Percentiles rank a stretch among this genome's conserved stretches.
phyloP scores from a whole-genome alignment of 2,888 invertebrate species.

The Athrips mouffetella region DNA sequence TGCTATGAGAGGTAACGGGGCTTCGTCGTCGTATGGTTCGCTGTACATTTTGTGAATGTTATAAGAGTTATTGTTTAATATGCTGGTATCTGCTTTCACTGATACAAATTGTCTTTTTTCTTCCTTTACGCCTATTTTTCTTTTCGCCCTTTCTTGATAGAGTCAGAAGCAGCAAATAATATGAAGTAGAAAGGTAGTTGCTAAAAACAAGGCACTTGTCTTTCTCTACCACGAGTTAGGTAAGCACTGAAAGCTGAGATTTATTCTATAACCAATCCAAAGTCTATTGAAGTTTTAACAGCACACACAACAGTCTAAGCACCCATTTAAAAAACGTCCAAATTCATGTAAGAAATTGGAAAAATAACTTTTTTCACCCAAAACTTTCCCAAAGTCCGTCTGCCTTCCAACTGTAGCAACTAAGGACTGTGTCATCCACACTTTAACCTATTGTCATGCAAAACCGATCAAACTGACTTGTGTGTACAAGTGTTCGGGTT shows the following conservation, averaged over 20 bases:
- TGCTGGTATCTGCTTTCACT: too few relatives aligned
- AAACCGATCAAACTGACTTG: conserved; percentile 70
- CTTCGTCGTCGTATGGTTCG: conserved; percentile 57
- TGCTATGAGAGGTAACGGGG: conserved; percentile 61
- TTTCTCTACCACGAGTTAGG: too few relatives aligned
- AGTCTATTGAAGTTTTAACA: too few relatives aligned
- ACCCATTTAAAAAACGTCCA: not conserved
- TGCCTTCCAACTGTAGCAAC: conserved; percentile 44
- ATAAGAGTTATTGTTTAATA: too few relatives aligned
- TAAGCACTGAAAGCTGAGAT: too few relatives aligned
- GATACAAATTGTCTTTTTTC: too few relatives aligned
- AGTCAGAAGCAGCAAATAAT: too few relatives aligned
- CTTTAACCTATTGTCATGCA: conserved; percentile 68
- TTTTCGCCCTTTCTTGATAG: too few relatives aligned
- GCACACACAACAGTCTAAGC: not conserved
- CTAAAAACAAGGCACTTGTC: too few relatives aligned
- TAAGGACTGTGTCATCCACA: conserved; percentile 65
- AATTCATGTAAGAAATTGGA: not conserved
- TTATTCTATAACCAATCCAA: too few relatives aligned
- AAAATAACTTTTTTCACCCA: not conserved
- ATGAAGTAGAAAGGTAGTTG: too few relatives aligned
- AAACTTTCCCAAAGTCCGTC: conserved; percentile 32
- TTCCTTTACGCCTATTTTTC: too few relatives aligned
- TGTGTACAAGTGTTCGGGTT: conserved; percentile 63
- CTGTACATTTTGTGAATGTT: conserved; percentile 47